Conservation (phyloP, 2,888 invertebrate species). For the Stenolophus ochropezus region DNA sequence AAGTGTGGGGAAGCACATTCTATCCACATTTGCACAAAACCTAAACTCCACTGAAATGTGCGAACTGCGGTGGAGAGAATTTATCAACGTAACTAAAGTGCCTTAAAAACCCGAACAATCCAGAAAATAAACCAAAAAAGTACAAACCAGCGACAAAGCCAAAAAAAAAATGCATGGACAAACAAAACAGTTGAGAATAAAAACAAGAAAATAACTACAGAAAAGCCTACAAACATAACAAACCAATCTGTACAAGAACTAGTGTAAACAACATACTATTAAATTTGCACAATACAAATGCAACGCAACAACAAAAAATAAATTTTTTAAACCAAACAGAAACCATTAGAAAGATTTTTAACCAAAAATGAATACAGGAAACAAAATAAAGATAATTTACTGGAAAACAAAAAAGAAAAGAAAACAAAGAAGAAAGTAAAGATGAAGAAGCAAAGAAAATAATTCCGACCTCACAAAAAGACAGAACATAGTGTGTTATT, state of each 20-base stretch:
- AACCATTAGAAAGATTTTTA: not conserved
- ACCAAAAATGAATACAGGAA: not conserved
- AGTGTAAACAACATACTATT: conserved; percentile 18
- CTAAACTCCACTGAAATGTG: conserved; percentile 69
- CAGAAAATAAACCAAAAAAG: not conserved
- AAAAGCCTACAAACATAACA: not conserved
- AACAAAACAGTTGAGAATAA: not conserved
- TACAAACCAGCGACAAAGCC: not conserved
- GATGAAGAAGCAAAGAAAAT: not conserved
- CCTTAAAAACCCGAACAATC: conserved; percentile 50
- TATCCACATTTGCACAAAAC: conserved; percentile 69
- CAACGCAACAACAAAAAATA: conserved; percentile 30
- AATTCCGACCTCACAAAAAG: not conserved
- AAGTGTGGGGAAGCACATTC: conserved; percentile 66
- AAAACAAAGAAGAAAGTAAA: not conserved
- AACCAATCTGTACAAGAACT: not conserved
- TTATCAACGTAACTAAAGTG: conserved; percentile 71
- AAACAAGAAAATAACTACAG: conserved; percentile 2
- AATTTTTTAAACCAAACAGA: not conserved
- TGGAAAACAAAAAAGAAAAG: conserved; percentile 30
- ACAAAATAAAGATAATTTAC: not conserved
- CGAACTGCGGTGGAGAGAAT: conserved; percentile 70
- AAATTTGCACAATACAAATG: conserved; percentile 10
- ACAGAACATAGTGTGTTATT: not conserved
- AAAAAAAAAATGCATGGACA: not conserved